These are phyloP conservation scores for Tenthredo mesomela DNA, from an alignment of 2,888 invertebrate species.

Conservation along the genomic window DNA sequence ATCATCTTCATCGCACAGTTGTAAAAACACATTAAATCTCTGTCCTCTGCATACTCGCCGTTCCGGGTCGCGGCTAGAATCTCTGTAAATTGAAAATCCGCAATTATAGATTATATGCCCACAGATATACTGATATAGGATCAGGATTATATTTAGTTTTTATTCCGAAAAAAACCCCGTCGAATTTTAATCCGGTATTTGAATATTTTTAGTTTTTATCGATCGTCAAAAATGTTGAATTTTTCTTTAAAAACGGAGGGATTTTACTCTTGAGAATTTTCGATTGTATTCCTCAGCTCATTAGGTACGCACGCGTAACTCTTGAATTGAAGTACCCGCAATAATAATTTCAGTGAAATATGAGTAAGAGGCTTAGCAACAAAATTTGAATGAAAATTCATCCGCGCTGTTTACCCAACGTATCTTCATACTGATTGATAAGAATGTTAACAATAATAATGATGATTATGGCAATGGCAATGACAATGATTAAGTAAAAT, in stretches of 20 bases:
- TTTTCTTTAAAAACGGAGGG: background rate
- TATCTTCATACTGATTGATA: too few relatives aligned
- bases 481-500: background rate
- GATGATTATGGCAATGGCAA: background rate
- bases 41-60: conserved; percentile 62
- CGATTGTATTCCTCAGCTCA: background rate
- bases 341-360: background rate
- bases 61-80: conserved; percentile 58
- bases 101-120: conserved; percentile 59
- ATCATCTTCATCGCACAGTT: conserved; percentile 79
- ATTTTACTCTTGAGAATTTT: background rate
- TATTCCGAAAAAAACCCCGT: background rate
- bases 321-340: too few relatives aligned
- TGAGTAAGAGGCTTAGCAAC: background rate
- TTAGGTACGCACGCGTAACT: background rate
- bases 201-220: background rate
- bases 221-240: background rate
- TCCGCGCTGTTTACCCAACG: background rate
- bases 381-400: background rate
- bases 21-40: conserved; percentile 78
- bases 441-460: background rate
- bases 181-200: background rate
- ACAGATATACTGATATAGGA: background rate
- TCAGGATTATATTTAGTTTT: background rate
- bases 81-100: conserved; percentile 62